Conservation (phyloP, 2,113 vertebrate genomes). For the Litocranius walleri region DNA sequence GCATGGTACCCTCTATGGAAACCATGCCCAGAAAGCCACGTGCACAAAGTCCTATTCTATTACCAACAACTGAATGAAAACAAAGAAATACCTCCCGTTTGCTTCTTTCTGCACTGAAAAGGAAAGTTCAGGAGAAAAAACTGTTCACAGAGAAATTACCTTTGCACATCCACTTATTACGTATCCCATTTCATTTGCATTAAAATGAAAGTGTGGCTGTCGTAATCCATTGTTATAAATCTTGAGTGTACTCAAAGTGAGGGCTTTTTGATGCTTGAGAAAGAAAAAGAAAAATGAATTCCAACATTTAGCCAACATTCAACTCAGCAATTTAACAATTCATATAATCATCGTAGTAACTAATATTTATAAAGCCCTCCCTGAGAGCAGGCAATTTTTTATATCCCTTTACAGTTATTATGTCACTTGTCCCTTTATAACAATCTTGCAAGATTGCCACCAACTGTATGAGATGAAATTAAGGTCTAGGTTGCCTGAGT, state of each 20-base stretch:
- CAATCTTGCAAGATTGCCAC: background rate
- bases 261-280: constrained; percentile 74
- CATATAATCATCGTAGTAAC: background rate
- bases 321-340: background rate
- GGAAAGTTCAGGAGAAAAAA: background rate
- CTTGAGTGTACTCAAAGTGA: constrained; percentile 74
- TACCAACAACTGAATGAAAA: background rate
- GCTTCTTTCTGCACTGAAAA: background rate
- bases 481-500: background rate
- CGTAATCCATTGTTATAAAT: constrained; percentile 76
- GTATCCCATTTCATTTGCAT: constrained; percentile 82
- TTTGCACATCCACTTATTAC: constrained; percentile 79
- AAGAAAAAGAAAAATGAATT: constrained; percentile 10
- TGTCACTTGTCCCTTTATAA: background rate
- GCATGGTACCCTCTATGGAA: background rate
- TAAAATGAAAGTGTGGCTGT: constrained; percentile 82
- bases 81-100: background rate
- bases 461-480: background rate
- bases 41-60: background rate
- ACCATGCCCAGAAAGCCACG: background rate
- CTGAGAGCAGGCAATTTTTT: background rate
- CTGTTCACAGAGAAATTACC: constrained; percentile 56
- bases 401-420: background rate
- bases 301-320: background rate
- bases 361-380: background rate